Percentiles rank a stretch among this genome's conserved stretches.
phyloP scores from a whole-genome alignment of 2,797 vertebrate species.

The Malurus splendens region DNA sequence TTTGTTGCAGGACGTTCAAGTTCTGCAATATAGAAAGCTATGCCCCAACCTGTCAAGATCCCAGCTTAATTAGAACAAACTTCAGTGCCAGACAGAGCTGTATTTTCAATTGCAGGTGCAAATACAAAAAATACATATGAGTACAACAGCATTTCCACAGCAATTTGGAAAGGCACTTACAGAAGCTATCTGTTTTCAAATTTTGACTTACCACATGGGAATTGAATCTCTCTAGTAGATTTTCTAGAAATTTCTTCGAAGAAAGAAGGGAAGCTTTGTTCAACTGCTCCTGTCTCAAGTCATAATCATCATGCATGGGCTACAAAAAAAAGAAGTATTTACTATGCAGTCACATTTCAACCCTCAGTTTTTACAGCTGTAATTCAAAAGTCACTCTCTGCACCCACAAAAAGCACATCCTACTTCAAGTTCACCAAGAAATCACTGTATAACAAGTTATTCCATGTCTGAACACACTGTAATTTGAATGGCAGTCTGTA shows the following conservation, averaged over 20 bases:
- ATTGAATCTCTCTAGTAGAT: slow-evolving; percentile 98
- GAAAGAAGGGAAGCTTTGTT: slow-evolving; percentile 98
- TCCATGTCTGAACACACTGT: neutral
- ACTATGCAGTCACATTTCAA: neutral
- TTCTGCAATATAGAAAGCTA: neutral
- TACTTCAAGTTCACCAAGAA: neutral
- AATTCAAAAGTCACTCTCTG: neutral
- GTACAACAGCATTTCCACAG: neutral
- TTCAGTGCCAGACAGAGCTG: neutral
- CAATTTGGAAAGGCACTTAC: neutral
- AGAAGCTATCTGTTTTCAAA: neutral
- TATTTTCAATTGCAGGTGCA: neutral
- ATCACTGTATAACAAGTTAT: neutral
- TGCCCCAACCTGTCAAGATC: neutral
- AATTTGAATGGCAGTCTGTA: neutral
- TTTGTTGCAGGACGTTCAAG: neutral
- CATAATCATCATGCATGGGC: slow-evolving; percentile 99
- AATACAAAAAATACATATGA: neutral
- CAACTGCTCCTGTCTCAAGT: slow-evolving; percentile 95
- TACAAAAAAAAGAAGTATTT: slow-evolving; percentile 52
- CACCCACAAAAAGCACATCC: neutral
- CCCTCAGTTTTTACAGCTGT: neutral
- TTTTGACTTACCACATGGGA: slow-evolving; percentile 87
- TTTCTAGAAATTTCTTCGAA: slow-evolving; percentile 98
- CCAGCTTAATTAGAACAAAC: neutral